These are phyloP conservation scores for Anastrepha obliqua DNA, from an alignment of 1,140 invertebrate genomes.

Conservation along the genomic window DNA sequence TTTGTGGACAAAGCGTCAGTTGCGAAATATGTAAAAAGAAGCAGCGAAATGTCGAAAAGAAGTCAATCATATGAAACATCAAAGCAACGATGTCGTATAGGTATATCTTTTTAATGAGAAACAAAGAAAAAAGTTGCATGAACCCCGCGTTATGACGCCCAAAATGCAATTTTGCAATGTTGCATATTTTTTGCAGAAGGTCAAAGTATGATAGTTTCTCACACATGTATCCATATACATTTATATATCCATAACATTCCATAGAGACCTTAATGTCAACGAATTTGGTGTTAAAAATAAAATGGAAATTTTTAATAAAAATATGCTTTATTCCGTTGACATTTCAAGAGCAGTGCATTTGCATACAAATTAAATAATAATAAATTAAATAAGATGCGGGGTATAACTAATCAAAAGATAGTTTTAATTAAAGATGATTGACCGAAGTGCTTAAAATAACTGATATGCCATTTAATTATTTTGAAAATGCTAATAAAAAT, in stretches of 20 bases:
- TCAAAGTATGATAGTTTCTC: not conserved
- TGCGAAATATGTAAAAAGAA: not conserved
- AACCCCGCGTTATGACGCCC: too few relatives aligned
- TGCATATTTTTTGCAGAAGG: not conserved
- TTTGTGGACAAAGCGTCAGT: not conserved
- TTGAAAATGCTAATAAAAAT: not conserved
- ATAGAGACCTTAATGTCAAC: too few relatives aligned
- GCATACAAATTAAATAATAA: not conserved
- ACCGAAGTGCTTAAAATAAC: not conserved
- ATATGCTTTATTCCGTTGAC: not conserved
- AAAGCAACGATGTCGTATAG: not conserved
- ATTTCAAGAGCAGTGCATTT: conserved; percentile 7
- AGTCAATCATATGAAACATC: not conserved
- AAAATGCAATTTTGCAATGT: not conserved
- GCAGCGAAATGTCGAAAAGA: not conserved
- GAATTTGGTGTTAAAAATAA: too few relatives aligned
- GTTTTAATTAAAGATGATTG: conserved; percentile 44
- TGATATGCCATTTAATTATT: conserved; percentile 21
- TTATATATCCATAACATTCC: too few relatives aligned
- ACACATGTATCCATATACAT: not conserved
- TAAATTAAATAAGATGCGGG: not conserved
- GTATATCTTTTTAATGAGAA: not conserved
- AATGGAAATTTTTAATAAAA: not conserved
- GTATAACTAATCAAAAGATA: not conserved
- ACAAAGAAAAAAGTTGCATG: not conserved